phyloP scores from a whole-genome alignment of 2,888 invertebrate genomes.

The Cephus spinipes region DNA sequence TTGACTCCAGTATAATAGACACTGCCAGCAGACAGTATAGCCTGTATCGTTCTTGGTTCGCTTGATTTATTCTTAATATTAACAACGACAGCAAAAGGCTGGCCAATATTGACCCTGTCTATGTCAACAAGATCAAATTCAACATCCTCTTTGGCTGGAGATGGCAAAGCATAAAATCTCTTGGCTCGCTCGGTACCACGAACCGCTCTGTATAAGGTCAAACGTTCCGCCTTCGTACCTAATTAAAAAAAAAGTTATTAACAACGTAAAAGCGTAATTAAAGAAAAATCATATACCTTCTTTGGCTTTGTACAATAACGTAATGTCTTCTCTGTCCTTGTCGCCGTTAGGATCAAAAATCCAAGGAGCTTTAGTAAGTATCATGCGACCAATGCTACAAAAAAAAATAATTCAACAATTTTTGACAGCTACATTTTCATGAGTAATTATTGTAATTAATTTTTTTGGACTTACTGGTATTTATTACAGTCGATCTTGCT shows the following conservation, averaged over 20 bases:
- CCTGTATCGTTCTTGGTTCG: constrained; percentile 74
- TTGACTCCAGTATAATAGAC: constrained; percentile 84
- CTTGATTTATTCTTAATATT: constrained; percentile 74
- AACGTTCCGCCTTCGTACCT: constrained; percentile 78
- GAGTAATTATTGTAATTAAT: neutral
- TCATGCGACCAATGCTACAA: constrained; percentile 78
- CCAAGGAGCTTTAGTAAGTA: constrained; percentile 81
- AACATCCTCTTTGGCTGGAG: constrained; percentile 72
- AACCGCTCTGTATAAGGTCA: constrained; percentile 82
- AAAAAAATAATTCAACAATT: constrained; percentile 23
- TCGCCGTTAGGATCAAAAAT: constrained; percentile 80
- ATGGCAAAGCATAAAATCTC: constrained; percentile 74
- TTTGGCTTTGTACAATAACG: constrained; percentile 75
- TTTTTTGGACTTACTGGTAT: constrained; percentile 73
- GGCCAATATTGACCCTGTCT: constrained; percentile 77
- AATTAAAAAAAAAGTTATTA: constrained; percentile 12
- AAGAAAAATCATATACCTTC: constrained; percentile 69
- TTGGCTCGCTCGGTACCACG: constrained; percentile 76
- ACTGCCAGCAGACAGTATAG: constrained; percentile 76
- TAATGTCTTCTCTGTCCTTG: constrained; percentile 79
- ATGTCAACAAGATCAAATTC: constrained; percentile 75
- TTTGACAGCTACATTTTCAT: neutral
- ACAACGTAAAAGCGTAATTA: neutral
- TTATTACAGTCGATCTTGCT: constrained; percentile 78
- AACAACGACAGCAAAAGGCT: constrained; percentile 76